phyloP scores from a whole-genome alignment of 2,797 vertebrate species.

The Cyclopterus lumpus region DNA sequence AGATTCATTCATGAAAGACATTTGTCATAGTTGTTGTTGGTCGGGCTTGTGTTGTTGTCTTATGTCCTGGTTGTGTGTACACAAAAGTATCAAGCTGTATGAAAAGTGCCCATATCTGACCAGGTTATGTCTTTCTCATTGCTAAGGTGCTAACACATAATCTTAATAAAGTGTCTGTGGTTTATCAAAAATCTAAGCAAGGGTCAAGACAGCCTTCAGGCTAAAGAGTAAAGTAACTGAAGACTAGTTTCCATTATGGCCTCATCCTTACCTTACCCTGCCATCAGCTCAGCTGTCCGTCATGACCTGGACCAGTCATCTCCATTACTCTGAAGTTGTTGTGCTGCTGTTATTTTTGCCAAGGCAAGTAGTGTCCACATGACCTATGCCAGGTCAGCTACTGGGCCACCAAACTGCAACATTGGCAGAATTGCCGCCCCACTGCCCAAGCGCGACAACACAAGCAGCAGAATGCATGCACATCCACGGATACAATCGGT shows the following conservation, averaged over 20 bases:
- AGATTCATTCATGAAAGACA: background rate
- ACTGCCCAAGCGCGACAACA: constrained; percentile 53
- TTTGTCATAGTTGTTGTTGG: background rate
- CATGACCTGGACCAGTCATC: constrained; percentile 65
- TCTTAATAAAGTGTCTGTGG: background rate
- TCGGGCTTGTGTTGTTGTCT: background rate
- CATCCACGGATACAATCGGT: constrained; percentile 39
- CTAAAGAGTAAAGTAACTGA: constrained; percentile 14
- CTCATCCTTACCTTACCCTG: constrained; percentile 43
- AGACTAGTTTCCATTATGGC: constrained; percentile 8
- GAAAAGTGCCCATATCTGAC: background rate
- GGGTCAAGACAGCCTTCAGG: background rate
- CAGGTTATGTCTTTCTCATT: background rate
- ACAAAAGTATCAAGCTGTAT: background rate
- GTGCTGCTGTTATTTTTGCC: constrained; percentile 62
- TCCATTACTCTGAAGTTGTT: constrained; percentile 51
- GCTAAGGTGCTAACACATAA: background rate
- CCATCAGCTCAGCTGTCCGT: constrained; percentile 63
- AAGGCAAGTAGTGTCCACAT: constrained; percentile 57
- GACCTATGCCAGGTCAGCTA: constrained; percentile 66
- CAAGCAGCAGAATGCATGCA: constrained; percentile 51
- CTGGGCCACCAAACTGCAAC: constrained; percentile 66
- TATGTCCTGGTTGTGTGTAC: background rate
- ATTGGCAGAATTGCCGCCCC: constrained; percentile 63
- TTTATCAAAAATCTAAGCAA: background rate